Evolutionary conservation across 1,140 invertebrate species (phyloP).

Genomic region (Conus betulinus): DNA sequence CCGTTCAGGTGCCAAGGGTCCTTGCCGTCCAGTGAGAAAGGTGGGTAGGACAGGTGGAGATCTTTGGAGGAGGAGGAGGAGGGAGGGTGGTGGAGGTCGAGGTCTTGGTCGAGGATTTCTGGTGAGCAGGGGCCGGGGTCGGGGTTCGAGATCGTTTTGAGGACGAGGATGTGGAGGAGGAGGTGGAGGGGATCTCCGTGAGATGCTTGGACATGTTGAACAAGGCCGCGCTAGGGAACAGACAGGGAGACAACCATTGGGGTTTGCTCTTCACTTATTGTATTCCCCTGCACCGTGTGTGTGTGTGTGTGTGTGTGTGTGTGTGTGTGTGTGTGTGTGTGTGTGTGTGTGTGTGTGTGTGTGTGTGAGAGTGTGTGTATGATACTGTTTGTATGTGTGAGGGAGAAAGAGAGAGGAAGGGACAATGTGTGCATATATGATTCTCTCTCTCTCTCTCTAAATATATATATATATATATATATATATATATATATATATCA

Average conservation of each 20-base stretch:
- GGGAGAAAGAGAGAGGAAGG: too few species aligned
- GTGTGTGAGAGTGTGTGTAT: too few species aligned
- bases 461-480: too few species aligned
- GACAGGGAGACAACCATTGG: not conserved
- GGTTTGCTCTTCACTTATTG: not conserved
- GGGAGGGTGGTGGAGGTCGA: conserved; percentile 2
- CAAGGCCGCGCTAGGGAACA: conserved; percentile 6
- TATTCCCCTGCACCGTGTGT: too few species aligned
- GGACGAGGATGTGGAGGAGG: conserved; percentile 28
- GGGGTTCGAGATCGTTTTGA: conserved; percentile 35
- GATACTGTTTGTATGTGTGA: too few species aligned
- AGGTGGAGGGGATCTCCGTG: conserved; percentile 23
- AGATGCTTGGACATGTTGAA: conserved; percentile 35
- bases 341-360: too few species aligned
- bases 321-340: too few species aligned
- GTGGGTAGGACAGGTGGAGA: conserved; percentile 17
- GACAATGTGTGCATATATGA: too few species aligned
- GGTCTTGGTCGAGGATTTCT: conserved; percentile 13
- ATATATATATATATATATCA: too few species aligned
- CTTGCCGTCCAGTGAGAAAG: conserved; percentile 9
- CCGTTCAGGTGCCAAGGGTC: conserved; percentile 30
- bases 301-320: too few species aligned
- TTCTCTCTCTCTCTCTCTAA: too few species aligned
- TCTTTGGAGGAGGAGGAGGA: conserved; percentile 24
- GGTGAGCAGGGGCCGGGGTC: conserved; percentile 33